Percentiles rank a stretch among this genome's conserved stretches.
Evolutionary conservation across 2,888 invertebrate species (phyloP).

Genomic region (Cecidostiba fungosa): DNA sequence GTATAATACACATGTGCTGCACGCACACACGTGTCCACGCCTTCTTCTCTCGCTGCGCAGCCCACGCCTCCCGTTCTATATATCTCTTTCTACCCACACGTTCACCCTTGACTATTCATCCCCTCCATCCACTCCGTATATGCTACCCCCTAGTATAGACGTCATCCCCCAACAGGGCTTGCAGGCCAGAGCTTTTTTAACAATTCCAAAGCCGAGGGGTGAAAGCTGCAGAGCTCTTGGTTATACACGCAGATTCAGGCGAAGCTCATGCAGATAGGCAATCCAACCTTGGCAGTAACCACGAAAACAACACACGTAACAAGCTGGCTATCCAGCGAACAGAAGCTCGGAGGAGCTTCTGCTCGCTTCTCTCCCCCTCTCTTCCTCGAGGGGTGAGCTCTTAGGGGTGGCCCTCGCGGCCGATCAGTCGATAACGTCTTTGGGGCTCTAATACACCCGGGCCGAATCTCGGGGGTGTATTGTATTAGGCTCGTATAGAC

Average conservation of each 20-base stretch:
- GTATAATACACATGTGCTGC: constrained; percentile 32
- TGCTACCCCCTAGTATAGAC: background rate
- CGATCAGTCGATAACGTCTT: background rate
- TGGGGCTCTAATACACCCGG: background rate
- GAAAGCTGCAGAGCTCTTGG: background rate
- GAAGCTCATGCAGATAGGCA: constrained; percentile 24
- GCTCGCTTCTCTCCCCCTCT: background rate
- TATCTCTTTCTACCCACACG: background rate
- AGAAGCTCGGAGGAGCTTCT: constrained; percentile 67
- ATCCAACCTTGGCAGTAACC: constrained; percentile 64
- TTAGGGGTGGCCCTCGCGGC: background rate
- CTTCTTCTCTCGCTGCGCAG: background rate
- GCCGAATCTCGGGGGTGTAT: constrained; percentile 73
- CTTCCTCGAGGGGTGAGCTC: background rate
- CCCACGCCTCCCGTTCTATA: background rate
- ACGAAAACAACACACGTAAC: constrained; percentile 75
- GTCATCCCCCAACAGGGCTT: background rate
- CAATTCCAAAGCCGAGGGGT: background rate
- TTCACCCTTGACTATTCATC: background rate
- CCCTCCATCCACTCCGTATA: background rate
- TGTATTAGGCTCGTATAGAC: constrained; percentile 70
- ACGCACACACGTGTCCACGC: background rate
- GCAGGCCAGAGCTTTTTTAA: background rate
- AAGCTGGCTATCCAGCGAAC: constrained; percentile 71
- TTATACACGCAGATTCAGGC: background rate